Conservation (phyloP, 2,888 invertebrate genomes). For the Ochropleura plecta region DNA sequence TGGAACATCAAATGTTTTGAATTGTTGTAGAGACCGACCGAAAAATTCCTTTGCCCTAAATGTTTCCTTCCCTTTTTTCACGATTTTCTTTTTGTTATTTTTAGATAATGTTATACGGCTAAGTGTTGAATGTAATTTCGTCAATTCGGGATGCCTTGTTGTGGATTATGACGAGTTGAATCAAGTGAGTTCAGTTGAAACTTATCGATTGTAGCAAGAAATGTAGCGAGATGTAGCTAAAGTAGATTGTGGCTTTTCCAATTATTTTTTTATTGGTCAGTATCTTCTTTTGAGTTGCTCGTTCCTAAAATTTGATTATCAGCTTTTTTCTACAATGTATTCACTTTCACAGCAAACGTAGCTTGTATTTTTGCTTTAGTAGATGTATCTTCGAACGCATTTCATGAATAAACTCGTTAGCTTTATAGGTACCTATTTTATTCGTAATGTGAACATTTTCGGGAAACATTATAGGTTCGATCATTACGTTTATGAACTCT, state of each 20-base stretch:
- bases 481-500: background rate
- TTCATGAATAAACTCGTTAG: background rate
- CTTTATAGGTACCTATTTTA: background rate
- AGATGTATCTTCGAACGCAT: background rate
- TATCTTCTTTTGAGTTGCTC: slow-evolving; percentile 25
- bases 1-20: slow-evolving; percentile 59
- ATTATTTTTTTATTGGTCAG: slow-evolving; percentile 37
- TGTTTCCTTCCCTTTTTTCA: slow-evolving; percentile 60
- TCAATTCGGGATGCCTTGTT: slow-evolving; percentile 74
- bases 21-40: slow-evolving; percentile 51
- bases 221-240: slow-evolving; percentile 47
- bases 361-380: slow-evolving; percentile 17
- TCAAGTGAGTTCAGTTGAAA: slow-evolving; percentile 70
- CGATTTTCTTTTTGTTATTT: slow-evolving; percentile 53
- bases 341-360: slow-evolving; percentile 2
- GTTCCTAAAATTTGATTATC: background rate
- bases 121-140: slow-evolving; percentile 55
- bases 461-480: background rate
- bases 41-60: slow-evolving; percentile 62
- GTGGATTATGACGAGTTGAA: slow-evolving; percentile 69
- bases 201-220: slow-evolving; percentile 70
- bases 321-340: slow-evolving; percentile 20
- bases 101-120: slow-evolving; percentile 52
- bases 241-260: slow-evolving; percentile 44
- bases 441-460: background rate